Evolutionary conservation across 2,113 vertebrate species (phyloP).

Genomic region (Origma solitaria): DNA sequence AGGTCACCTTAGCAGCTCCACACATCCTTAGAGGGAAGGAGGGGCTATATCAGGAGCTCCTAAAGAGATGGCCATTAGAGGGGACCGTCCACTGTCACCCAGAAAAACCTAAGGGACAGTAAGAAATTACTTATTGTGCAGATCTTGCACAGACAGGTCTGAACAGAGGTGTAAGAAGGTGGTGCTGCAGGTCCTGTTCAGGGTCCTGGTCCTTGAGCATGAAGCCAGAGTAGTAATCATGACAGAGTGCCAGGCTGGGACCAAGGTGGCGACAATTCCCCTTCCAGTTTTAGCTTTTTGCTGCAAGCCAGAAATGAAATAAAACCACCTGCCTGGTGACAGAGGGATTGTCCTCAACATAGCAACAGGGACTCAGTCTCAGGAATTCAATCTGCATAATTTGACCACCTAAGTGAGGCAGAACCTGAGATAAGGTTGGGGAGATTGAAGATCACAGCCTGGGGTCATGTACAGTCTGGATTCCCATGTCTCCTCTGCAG

Average conservation of each 20-base stretch:
- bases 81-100: background rate
- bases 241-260: background rate
- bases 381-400: background rate
- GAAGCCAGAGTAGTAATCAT: background rate
- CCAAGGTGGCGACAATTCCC: background rate
- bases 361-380: background rate
- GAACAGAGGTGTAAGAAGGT: background rate
- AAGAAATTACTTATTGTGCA: background rate
- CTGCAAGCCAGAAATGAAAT: background rate
- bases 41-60: background rate
- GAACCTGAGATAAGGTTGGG: background rate
- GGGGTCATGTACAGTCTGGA: background rate
- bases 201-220: background rate
- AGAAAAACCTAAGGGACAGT: background rate
- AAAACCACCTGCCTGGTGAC: background rate
- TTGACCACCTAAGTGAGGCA: background rate
- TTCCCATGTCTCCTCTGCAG: background rate
- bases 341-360: background rate
- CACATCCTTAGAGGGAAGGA: background rate
- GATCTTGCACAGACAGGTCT: background rate
- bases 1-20: background rate
- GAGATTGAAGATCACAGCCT: background rate
- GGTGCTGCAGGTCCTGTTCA: background rate
- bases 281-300: background rate
- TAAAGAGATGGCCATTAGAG: background rate